Conservation (phyloP, 2,797 vertebrate species). For the Rhinatrema bivittatum region DNA sequence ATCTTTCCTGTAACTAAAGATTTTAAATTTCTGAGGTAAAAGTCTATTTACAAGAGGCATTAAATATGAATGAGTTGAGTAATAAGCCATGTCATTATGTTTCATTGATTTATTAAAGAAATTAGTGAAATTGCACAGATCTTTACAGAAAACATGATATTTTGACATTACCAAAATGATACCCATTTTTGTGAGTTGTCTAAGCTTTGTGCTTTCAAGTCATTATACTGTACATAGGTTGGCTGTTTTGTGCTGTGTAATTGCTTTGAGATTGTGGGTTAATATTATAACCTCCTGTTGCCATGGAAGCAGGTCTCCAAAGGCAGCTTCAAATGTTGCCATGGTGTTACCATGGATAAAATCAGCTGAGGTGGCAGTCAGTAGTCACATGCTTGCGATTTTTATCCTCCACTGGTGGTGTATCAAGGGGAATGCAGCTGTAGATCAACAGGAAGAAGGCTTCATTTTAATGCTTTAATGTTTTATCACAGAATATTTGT, state of each 20-base stretch:
- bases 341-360: conserved; percentile 49
- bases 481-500: too few relatives aligned
- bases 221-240: conserved; percentile 9
- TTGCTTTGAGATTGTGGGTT: conserved; percentile 22
- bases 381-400: conserved; percentile 30
- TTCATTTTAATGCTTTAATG: too few relatives aligned
- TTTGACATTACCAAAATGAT: background rate
- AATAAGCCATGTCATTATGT: background rate
- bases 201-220: conserved; percentile 5
- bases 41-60: background rate
- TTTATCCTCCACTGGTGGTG: conserved; percentile 18
- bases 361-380: conserved; percentile 34
- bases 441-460: background rate
- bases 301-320: conserved; percentile 44
- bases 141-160: background rate
- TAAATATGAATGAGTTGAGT: background rate
- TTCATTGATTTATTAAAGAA: background rate
- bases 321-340: conserved; percentile 49
- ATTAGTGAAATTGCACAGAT: background rate
- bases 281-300: conserved; percentile 36
- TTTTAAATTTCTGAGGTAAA: background rate
- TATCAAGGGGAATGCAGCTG: conserved; percentile 17
- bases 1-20: too few relatives aligned
- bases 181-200: background rate
- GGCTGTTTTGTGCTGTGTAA: conserved; percentile 19